Conservation (phyloP, 2,113 vertebrate genomes). For the Calyptomena viridis region DNA sequence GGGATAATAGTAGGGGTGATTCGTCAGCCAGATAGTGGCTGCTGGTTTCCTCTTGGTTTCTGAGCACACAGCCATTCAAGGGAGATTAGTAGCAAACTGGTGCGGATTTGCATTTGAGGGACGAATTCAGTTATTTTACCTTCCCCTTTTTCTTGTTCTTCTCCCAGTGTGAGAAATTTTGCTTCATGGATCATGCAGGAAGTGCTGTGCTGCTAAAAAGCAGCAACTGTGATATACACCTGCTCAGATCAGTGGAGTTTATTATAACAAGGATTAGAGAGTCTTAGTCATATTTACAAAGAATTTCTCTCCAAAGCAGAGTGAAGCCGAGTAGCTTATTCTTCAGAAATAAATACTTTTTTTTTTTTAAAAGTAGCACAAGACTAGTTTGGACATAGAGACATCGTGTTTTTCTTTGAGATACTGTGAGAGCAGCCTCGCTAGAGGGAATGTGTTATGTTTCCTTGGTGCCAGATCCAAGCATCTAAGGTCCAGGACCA, state of each 20-base stretch:
- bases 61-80: not conserved
- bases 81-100: not conserved
- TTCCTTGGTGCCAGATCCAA: not conserved
- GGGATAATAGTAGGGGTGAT: not conserved
- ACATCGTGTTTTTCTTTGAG: constrained; percentile 5
- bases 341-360: constrained; percentile 17
- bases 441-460: rapidly evolving
- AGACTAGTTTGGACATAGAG: not conserved
- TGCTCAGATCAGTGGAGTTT: constrained; percentile 20
- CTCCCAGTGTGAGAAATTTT: not conserved
- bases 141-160: not conserved
- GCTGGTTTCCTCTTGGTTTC: not conserved
- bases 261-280: constrained; percentile 23
- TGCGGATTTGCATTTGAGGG: not conserved
- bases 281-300: constrained; percentile 56
- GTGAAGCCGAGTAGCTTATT: constrained; percentile 6
- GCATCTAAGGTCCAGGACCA: not conserved
- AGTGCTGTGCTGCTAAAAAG: not conserved
- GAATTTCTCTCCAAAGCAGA: constrained; percentile 52
- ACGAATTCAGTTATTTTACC: not conserved
- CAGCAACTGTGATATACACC: constrained; percentile 34
- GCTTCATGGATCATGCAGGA: not conserved
- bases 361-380: not conserved
- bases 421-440: not conserved
- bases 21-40: not conserved